These are phyloP conservation scores for Chorisops tibialis DNA, from an alignment of 2,888 invertebrate species.

Conservation along the genomic window DNA sequence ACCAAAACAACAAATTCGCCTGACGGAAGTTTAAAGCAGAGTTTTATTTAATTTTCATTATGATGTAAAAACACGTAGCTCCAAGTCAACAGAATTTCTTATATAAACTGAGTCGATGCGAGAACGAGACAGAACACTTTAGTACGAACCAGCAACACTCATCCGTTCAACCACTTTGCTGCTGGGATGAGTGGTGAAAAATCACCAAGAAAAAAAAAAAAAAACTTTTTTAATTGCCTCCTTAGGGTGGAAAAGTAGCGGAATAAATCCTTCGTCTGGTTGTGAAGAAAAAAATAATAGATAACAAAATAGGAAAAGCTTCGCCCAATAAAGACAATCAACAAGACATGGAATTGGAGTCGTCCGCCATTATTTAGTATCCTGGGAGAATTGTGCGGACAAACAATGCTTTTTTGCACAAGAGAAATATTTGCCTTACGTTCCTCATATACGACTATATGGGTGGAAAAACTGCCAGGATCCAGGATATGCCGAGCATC, in stretches of 20 bases:
- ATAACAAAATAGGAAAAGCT: neutral
- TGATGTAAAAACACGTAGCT: slow-evolving; percentile 23
- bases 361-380: slow-evolving; percentile 8
- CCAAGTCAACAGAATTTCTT: slow-evolving; percentile 15
- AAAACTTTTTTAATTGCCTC: slow-evolving; percentile 15
- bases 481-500: neutral
- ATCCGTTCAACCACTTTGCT: slow-evolving; percentile 19
- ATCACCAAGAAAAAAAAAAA: slow-evolving; percentile 5
- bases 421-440: slow-evolving; percentile 13
- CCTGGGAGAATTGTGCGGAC: slow-evolving; percentile 10
- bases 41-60: slow-evolving; percentile 24
- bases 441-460: neutral
- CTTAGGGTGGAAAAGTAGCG: slow-evolving; percentile 6
- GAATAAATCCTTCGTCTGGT: neutral
- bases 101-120: neutral
- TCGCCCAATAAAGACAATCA: no score
- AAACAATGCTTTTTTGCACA: slow-evolving; percentile 8
- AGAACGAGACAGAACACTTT: no score
- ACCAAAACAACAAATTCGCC: neutral
- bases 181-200: slow-evolving; percentile 6
- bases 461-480: neutral
- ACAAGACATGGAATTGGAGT: neutral
- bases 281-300: neutral
- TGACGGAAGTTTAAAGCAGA: slow-evolving; percentile 4
- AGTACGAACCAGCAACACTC: slow-evolving; percentile 10